A percentile compares a stretch with the other conserved stretches of the same genome.
Evolutionary conservation across 2,888 invertebrate genomes (phyloP).

Genomic region (Machimus atricapillus): DNA sequence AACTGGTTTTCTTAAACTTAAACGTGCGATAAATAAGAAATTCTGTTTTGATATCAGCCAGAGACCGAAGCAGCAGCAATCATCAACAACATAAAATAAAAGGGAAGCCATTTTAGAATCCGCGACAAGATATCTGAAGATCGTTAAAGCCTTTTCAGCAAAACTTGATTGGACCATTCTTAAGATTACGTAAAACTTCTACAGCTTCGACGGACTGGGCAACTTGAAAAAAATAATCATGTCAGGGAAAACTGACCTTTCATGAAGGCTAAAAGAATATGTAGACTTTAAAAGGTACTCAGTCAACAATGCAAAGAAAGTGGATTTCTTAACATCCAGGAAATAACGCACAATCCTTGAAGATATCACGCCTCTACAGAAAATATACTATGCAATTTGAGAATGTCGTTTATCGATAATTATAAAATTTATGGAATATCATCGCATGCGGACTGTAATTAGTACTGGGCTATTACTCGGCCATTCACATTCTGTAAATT

Average conservation of each 20-base stretch:
- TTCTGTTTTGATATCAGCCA: background rate
- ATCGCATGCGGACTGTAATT: background rate
- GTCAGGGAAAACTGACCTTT: background rate
- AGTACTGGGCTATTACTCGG: background rate
- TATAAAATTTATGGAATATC: background rate
- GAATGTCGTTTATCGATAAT: background rate
- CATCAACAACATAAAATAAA: background rate
- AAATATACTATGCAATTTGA: background rate
- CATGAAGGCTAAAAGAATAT: background rate
- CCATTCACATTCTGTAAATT: background rate
- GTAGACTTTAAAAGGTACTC: background rate
- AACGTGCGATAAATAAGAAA: conserved; percentile 1
- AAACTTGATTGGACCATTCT: background rate
- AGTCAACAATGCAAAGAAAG: background rate
- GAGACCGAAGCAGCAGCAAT: background rate
- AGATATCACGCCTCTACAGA: background rate
- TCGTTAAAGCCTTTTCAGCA: background rate
- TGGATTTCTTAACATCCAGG: background rate
- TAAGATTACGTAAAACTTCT: background rate
- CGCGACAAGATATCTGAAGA: background rate
- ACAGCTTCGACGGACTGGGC: background rate
- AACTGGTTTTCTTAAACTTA: conserved; percentile 7
- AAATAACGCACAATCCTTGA: background rate
- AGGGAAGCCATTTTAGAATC: background rate
- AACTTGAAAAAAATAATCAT: background rate